Conservation (phyloP, 92 coral and sea anemone species). For the Muricea muricata region DNA sequence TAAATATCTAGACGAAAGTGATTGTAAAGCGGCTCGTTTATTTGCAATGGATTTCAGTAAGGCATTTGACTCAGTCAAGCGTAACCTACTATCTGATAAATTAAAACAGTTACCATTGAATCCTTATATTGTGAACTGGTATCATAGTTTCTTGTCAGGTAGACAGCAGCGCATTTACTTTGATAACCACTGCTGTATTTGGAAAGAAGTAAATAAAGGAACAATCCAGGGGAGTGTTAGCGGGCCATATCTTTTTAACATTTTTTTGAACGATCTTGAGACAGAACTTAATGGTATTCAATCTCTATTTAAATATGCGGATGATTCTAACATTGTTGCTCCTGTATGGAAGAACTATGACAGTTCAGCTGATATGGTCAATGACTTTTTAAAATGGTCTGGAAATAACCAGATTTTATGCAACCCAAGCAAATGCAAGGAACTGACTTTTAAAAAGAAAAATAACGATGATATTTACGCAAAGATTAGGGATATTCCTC, state of each 20-base stretch:
- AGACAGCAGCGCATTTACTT: slow-evolving; percentile 52
- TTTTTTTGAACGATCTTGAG: slow-evolving; percentile 66
- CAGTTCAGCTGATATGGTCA: no score
- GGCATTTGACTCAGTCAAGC: slow-evolving; percentile 64
- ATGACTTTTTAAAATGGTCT: no score
- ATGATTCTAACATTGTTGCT: slow-evolving; percentile 61
- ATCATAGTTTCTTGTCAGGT: slow-evolving; percentile 22
- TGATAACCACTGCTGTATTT: slow-evolving; percentile 36
- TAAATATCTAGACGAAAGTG: slow-evolving; percentile 19
- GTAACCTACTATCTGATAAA: slow-evolving; percentile 43
- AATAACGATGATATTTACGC: no score
- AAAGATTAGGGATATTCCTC: no score
- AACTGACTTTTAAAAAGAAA: no score
- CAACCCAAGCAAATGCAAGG: no score
- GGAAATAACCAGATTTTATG: no score
- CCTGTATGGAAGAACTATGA: no score
- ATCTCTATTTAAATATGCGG: slow-evolving; percentile 61
- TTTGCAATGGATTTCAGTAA: slow-evolving; percentile 62
- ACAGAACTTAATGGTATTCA: slow-evolving; percentile 12
- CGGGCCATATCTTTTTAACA: slow-evolving; percentile 58
- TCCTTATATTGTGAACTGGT: slow-evolving; percentile 58
- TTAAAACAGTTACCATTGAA: slow-evolving; percentile 52
- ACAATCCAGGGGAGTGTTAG: slow-evolving; percentile 70
- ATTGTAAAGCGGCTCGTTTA: slow-evolving; percentile 43
- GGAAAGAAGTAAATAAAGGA: slow-evolving; percentile 62